Percentiles rank a stretch among this genome's conserved stretches.
Evolutionary conservation across 2,888 invertebrate species (phyloP).

Genomic region (Formica aserva): DNA sequence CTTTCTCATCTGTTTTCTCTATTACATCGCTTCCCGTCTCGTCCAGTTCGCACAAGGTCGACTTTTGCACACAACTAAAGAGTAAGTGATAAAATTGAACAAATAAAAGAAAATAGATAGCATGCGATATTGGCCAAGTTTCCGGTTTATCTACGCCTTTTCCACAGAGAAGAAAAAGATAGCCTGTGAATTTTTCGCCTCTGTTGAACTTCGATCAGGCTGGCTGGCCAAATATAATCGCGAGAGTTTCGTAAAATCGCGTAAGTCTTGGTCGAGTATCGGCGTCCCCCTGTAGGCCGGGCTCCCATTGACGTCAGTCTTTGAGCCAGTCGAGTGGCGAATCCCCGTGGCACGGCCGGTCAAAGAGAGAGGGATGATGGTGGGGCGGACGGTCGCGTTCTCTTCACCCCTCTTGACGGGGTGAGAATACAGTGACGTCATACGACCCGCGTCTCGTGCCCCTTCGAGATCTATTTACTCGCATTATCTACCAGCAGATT

Average conservation of each 20-base stretch:
- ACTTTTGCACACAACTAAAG: not conserved
- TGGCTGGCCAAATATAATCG: slow-evolving; percentile 50
- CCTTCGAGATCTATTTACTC: slow-evolving; percentile 9
- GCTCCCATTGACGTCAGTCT: slow-evolving; percentile 76
- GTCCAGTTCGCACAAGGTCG: not conserved
- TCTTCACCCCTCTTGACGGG: not conserved
- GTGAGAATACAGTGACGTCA: slow-evolving; percentile 54
- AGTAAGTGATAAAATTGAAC: slow-evolving; percentile 12
- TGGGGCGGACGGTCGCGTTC: slow-evolving; percentile 4
- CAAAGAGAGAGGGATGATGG: slow-evolving; percentile 29
- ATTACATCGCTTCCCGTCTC: not conserved
- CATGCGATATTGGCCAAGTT: slow-evolving; percentile 45
- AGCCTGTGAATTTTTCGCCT: slow-evolving; percentile 21
- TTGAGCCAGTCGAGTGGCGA: slow-evolving; percentile 70
- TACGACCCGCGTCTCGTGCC: not conserved
- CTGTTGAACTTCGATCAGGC: not conserved
- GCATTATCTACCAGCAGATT: slow-evolving; percentile 17
- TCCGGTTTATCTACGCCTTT: slow-evolving; percentile 40
- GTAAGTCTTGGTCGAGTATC: slow-evolving; percentile 54
- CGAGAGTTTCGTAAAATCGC: slow-evolving; percentile 61
- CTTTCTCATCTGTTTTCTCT: not conserved
- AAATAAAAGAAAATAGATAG: slow-evolving; percentile 15
- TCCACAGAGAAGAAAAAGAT: slow-evolving; percentile 18
- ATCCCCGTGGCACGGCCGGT: slow-evolving; percentile 62
- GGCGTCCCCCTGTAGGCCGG: slow-evolving; percentile 56